phyloP scores from a whole-genome alignment of 1,140 invertebrate genomes.

The Pantala flavescens region DNA sequence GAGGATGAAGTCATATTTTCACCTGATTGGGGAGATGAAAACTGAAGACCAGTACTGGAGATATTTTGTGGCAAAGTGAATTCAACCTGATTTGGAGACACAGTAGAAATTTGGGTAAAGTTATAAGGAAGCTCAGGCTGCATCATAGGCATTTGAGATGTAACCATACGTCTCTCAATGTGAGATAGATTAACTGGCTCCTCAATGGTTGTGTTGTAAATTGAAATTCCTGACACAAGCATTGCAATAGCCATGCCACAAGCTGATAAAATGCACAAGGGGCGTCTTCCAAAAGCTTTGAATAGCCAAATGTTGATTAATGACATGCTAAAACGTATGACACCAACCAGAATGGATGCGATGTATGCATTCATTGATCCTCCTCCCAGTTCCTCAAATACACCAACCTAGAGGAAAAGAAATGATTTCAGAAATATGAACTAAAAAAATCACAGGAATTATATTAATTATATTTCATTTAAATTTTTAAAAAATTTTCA shows the following conservation, averaged over 20 bases:
- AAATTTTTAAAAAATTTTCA: no score
- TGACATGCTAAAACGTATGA: constrained; percentile 49
- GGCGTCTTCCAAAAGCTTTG: constrained; percentile 38
- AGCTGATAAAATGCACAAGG: constrained; percentile 40
- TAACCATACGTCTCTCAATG: neutral
- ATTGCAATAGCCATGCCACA: constrained; percentile 42
- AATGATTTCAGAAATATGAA: neutral
- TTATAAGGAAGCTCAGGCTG: neutral
- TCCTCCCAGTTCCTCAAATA: neutral
- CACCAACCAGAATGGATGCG: constrained; percentile 49
- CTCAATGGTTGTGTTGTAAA: neutral
- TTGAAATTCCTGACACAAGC: constrained; percentile 35
- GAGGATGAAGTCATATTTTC: neutral
- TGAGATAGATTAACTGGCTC: neutral
- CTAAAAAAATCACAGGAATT: no score
- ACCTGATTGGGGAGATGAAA: neutral
- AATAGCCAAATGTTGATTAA: constrained; percentile 43
- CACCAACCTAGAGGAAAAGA: neutral
- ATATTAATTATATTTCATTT: no score
- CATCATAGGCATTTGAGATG: neutral
- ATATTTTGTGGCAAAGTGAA: neutral
- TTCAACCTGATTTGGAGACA: neutral
- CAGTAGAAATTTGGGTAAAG: neutral
- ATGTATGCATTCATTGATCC: constrained; percentile 27
- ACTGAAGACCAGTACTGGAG: neutral